These are phyloP conservation scores for Melangyna quadrimaculata DNA, from an alignment of 2,888 invertebrate species.

Conservation along the genomic window DNA sequence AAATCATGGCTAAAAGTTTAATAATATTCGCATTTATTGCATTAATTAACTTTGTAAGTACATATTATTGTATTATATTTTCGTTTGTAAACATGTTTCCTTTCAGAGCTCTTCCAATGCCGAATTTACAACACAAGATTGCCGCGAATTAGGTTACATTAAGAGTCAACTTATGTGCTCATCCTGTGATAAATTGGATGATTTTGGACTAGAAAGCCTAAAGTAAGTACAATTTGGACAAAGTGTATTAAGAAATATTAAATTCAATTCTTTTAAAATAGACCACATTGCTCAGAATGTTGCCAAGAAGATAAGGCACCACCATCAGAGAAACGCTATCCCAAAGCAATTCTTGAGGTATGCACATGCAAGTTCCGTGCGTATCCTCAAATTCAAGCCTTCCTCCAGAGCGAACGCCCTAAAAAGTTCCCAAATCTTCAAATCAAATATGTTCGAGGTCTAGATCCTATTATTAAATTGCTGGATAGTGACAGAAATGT, in stretches of 20 bases:
- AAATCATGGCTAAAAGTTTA: background rate
- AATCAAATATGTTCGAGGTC: conserved; percentile 95
- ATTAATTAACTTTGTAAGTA: conserved; percentile 24
- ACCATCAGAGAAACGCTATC: conserved; percentile 88
- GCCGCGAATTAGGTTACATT: conserved; percentile 91
- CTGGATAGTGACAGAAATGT: conserved; percentile 92
- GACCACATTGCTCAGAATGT: conserved; percentile 86
- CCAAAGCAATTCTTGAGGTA: conserved; percentile 95
- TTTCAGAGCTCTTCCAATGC: conserved; percentile 74
- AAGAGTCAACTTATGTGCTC: conserved; percentile 93
- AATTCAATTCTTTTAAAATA: conserved; percentile 74
- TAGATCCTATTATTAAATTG: conserved; percentile 96
- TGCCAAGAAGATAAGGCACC: conserved; percentile 88
- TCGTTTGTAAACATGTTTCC: background rate
- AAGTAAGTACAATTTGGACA: conserved; percentile 73
- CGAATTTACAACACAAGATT: conserved; percentile 90
- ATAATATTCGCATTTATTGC: background rate
- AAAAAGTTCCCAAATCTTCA: conserved; percentile 94
- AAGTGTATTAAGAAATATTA: background rate
- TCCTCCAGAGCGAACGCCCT: conserved; percentile 95
- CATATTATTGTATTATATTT: background rate
- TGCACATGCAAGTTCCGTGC: conserved; percentile 99
- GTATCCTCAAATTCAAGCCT: conserved; percentile 99
- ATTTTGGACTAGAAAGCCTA: conserved; percentile 82
- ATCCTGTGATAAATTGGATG: conserved; percentile 91